Conservation (phyloP, 2,113 vertebrate genomes). For the Onychostruthus taczanowskii region DNA sequence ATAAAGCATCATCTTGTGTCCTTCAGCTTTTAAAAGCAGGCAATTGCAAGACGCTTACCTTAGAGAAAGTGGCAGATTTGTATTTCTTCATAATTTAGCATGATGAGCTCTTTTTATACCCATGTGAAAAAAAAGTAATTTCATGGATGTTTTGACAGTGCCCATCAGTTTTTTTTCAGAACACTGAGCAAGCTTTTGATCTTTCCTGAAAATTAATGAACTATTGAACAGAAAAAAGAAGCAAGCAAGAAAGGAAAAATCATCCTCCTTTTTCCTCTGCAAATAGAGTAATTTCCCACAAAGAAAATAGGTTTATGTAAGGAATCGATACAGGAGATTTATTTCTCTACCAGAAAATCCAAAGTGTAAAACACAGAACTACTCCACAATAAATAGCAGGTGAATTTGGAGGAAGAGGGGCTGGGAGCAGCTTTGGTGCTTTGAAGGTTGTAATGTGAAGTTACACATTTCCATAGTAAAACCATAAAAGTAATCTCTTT, state of each 20-base stretch:
- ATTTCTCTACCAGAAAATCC: neutral
- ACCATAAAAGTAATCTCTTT: neutral
- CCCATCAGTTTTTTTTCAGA: neutral
- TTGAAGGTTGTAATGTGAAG: neutral
- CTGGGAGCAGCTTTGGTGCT: neutral
- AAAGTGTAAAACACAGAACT: neutral
- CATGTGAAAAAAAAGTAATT: neutral
- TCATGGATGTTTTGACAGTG: neutral
- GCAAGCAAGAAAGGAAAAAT: neutral
- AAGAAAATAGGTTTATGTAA: neutral
- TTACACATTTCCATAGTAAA: neutral
- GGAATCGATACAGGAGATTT: neutral
- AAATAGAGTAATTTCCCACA: neutral
- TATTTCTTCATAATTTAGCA: neutral
- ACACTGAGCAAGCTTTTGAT: slow-evolving; percentile 24
- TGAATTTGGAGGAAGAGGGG: fast-evolving
- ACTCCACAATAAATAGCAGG: neutral
- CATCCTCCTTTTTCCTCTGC: neutral
- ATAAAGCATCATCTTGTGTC: neutral
- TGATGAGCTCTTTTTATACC: neutral
- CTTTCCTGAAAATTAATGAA: slow-evolving; percentile 13
- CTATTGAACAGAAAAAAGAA: slow-evolving; percentile 3
- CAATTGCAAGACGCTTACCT: neutral
- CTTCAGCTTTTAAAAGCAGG: neutral
- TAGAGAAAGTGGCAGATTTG: neutral